Evolutionary conservation across 2,888 invertebrate species (phyloP), one percentile per base, ranked within the genome.

Genomic region (Drosophila tanythrix): DNA sequence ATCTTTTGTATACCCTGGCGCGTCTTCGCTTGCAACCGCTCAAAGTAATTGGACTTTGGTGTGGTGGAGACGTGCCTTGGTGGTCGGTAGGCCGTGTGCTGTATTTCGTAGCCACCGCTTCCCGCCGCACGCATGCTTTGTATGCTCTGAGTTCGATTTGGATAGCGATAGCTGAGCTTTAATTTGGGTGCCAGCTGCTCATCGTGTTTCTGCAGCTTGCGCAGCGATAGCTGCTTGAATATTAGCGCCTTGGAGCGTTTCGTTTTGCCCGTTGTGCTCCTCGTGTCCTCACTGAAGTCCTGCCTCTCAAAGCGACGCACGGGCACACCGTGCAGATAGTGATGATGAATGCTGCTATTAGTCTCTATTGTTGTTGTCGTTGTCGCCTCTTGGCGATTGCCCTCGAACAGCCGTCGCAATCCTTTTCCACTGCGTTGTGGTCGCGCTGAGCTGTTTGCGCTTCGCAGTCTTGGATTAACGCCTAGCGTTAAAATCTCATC

Each of bases 81-180:
- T 8, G 87, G 78, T 33, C 84, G 63, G 43, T 82, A 81, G 27
- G 83, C 74, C 25, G 81, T 87, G 55, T 82, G 79, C 38, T 82
- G 86, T 3, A 87, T 79, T 27, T 88, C 86, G 36, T 86, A 88
- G 35, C 75, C 83, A 0, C 84, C 84, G 33, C 81, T 81, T 31
- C 81, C 82, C 6, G 81, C 69, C 2, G 82, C 73, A 25, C 66
- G 86, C 72, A 90, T 86, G 72, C 88, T 89, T 57, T 91, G 89
- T 27, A 88, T 88, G 56, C 90, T 91, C 50, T 91, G 92, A 0
- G 93, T 93, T 36, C 92, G 90, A 71, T 93, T 92, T 27, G 93
- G 93, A 75, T 93, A 93, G 38, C 86, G 93, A 77, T 93, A 93
- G 63, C 86, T 91, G 4, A 93, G 92, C 67, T 92, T 93, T 0